These are phyloP conservation scores for Gastracanthus pulcherrimus DNA, from an alignment of 2,888 invertebrate species.

Conservation along the genomic window DNA sequence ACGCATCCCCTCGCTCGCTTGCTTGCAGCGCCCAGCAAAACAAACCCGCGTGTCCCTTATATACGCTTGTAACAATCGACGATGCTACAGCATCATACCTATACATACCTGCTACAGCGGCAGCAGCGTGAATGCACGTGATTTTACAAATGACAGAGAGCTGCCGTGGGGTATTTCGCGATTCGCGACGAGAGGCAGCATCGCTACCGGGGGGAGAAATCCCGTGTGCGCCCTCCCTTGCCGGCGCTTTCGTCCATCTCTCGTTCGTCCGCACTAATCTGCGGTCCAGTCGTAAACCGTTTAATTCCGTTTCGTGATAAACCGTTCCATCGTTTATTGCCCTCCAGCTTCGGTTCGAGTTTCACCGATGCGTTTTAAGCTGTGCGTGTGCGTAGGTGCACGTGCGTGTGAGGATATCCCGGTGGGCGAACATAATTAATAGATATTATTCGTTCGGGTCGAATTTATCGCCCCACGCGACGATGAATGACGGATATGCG, in stretches of 20 bases:
- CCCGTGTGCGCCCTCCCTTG: neutral
- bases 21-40: too few relatives aligned
- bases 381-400: neutral
- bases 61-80: too few relatives aligned
- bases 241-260: constrained; percentile 41
- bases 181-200: neutral
- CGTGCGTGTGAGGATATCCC: constrained; percentile 60
- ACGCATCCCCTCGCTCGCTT: neutral
- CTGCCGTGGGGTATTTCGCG: constrained; percentile 5
- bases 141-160: constrained; percentile 41
- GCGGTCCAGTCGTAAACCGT: constrained; percentile 77
- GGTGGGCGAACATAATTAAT: constrained; percentile 73
- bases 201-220: constrained; percentile 11
- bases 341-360: constrained; percentile 59
- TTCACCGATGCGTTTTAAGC: constrained; percentile 38
- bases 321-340: constrained; percentile 74
- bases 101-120: neutral
- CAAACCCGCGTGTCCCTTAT: too few relatives aligned
- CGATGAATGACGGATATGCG: constrained; percentile 33
- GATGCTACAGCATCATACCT: too few relatives aligned
- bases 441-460: constrained; percentile 71
- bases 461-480: constrained; percentile 61
- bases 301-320: constrained; percentile 78
- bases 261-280: constrained; percentile 71
- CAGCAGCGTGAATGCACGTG: constrained; percentile 2